Conservation (phyloP, 2,113 vertebrate genomes). For the Anguilla japonica region DNA sequence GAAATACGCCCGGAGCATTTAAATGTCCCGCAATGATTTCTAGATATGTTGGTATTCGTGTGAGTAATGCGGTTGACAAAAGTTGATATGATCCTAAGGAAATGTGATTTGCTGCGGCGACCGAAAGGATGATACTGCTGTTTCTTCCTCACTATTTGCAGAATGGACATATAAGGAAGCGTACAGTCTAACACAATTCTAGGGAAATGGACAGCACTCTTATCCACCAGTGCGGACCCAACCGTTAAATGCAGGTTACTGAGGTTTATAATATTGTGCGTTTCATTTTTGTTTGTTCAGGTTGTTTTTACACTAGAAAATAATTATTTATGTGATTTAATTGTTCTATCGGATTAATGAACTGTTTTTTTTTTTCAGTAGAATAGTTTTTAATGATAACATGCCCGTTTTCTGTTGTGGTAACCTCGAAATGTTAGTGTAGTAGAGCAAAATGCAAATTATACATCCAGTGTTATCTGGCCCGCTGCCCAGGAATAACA, state of each 20-base stretch:
- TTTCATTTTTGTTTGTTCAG: neutral
- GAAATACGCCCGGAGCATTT: slow-evolving; percentile 8
- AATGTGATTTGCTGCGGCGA: slow-evolving; percentile 60
- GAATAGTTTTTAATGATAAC: neutral
- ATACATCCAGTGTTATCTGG: neutral
- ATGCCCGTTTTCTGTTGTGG: neutral
- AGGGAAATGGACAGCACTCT: neutral
- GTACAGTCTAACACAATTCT: slow-evolving; percentile 25
- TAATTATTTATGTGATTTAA: neutral
- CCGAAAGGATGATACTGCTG: slow-evolving; percentile 47
- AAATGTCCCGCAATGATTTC: slow-evolving; percentile 34
- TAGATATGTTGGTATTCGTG: slow-evolving; percentile 19
- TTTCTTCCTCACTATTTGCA: slow-evolving; percentile 20
- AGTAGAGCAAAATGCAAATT: slow-evolving; percentile 11
- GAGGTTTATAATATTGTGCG: neutral
- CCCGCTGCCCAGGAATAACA: neutral
- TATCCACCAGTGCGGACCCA: neutral
- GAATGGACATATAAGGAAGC: slow-evolving; percentile 42
- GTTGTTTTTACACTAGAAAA: neutral
- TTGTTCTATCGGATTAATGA: neutral
- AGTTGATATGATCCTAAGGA: slow-evolving; percentile 28
- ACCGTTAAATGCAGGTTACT: slow-evolving; percentile 4
- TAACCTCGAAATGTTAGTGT: neutral
- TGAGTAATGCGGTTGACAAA: slow-evolving; percentile 34
- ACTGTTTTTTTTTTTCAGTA: slow-evolving; percentile 1